Conservation (phyloP, 2,797 vertebrate species). For the Erethizon dorsatum region DNA sequence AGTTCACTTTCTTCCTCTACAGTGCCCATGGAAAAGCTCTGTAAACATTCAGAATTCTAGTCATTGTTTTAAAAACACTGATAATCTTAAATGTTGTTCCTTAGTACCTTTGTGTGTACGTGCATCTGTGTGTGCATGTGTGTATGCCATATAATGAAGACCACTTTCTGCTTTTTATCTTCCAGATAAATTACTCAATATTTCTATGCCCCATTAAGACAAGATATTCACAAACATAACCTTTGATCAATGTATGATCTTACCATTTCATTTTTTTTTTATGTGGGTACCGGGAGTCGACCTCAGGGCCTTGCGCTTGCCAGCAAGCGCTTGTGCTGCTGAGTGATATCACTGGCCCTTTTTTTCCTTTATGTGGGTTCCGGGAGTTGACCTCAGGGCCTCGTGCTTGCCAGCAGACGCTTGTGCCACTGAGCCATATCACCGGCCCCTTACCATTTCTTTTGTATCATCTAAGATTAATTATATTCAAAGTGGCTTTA, state of each 20-base stretch:
- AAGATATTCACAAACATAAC: conserved; percentile 47
- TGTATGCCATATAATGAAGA: conserved; percentile 22
- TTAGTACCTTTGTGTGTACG: not conserved
- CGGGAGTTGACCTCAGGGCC: no score
- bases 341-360: no score
- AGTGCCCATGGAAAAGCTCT: not conserved
- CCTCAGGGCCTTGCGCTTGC: no score
- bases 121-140: not conserved
- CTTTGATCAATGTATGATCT: conserved; percentile 32
- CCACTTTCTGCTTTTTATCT: conserved; percentile 35
- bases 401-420: no score
- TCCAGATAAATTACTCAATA: conserved; percentile 48
- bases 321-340: no score
- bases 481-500: conserved; percentile 64
- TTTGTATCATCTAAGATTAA: conserved; percentile 54
- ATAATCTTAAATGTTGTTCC: not conserved
- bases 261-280: conserved; percentile 67
- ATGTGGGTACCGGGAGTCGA: no score
- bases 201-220: not conserved
- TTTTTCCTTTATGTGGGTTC: no score
- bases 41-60: conserved; percentile 19
- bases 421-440: no score
- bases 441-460: conserved; percentile 43
- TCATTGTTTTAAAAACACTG: not conserved
- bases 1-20: conserved; percentile 9